Percentiles rank a stretch among this genome's conserved stretches.
Conservation (phyloP, 2,113 vertebrate species). For the Phaethon lepturus region DNA sequence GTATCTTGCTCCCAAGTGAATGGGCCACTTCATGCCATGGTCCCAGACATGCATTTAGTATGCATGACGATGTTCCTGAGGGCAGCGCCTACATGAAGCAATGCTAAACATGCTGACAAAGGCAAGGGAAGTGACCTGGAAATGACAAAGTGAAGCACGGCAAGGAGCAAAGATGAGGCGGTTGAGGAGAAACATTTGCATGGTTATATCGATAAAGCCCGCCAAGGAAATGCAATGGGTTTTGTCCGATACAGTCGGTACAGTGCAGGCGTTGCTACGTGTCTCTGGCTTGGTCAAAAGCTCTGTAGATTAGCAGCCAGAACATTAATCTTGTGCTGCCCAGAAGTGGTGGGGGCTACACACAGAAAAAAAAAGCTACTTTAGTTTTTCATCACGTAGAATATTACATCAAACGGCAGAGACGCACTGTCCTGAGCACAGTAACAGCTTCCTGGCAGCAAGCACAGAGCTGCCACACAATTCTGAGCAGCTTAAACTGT, state of each 20-base stretch:
- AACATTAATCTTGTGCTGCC: conserved; percentile 32
- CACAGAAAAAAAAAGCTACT: background rate
- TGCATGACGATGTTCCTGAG: conserved; percentile 19
- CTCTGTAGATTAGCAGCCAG: background rate
- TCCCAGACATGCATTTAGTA: conserved; percentile 4
- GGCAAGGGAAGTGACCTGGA: conserved; percentile 69
- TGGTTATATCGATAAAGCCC: background rate
- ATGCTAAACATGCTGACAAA: conserved; percentile 38
- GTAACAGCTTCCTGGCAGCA: conserved; percentile 40
- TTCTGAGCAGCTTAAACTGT: background rate
- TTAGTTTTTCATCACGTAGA: conserved; percentile 61
- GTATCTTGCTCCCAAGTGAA: background rate
- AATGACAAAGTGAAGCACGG: conserved; percentile 57
- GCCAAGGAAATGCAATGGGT: background rate
- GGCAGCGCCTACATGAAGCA: background rate
- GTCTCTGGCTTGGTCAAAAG: background rate
- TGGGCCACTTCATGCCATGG: background rate
- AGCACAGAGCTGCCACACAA: background rate
- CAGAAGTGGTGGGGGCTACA: background rate
- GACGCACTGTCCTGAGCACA: conserved; percentile 14
- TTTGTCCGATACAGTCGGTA: background rate
- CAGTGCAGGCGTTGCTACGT: background rate
- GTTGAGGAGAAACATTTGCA: background rate
- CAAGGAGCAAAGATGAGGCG: conserved; percentile 31
- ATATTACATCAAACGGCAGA: background rate